These are phyloP conservation scores for Whitmania pigra DNA, from an alignment of 1,140 invertebrate species.

Conservation along the genomic window DNA sequence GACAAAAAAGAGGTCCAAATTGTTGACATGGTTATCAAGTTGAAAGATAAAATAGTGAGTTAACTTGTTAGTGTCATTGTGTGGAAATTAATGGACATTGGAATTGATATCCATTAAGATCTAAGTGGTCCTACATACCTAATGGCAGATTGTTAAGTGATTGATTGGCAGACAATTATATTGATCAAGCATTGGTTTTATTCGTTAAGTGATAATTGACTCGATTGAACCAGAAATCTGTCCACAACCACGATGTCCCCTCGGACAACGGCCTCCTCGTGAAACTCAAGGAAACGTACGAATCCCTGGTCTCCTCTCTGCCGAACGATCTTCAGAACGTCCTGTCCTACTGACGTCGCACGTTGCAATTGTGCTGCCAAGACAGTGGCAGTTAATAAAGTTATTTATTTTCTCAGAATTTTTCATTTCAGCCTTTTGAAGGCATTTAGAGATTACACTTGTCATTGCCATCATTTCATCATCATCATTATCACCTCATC, in stretches of 20 bases:
- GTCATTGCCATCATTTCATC: background rate
- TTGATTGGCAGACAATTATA: background rate
- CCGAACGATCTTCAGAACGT: slow-evolving; percentile 80
- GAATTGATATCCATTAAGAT: slow-evolving; percentile 4
- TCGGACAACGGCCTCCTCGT: slow-evolving; percentile 57
- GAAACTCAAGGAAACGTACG: slow-evolving; percentile 62
- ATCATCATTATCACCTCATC: background rate
- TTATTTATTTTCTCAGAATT: too few relatives aligned
- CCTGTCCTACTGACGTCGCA: slow-evolving; percentile 38
- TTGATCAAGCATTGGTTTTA: slow-evolving; percentile 6
- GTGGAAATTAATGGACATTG: too few relatives aligned
- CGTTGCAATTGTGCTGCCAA: too few relatives aligned
- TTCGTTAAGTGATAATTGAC: background rate
- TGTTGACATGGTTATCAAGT: slow-evolving; percentile 68
- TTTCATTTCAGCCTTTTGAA: too few relatives aligned
- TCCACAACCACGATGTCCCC: slow-evolving; percentile 51
- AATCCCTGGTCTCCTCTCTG: slow-evolving; percentile 67
- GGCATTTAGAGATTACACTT: background rate
- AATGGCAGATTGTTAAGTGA: background rate
- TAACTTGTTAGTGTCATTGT: too few relatives aligned
- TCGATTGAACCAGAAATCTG: slow-evolving; percentile 48
- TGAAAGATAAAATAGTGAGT: slow-evolving; percentile 40
- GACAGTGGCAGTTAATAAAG: too few relatives aligned
- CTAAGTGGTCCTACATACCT: background rate
- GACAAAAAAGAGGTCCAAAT: slow-evolving; percentile 60